These are phyloP conservation scores for Anoplopoma fimbria DNA, from an alignment of 2,113 vertebrate species.

Conservation along the genomic window DNA sequence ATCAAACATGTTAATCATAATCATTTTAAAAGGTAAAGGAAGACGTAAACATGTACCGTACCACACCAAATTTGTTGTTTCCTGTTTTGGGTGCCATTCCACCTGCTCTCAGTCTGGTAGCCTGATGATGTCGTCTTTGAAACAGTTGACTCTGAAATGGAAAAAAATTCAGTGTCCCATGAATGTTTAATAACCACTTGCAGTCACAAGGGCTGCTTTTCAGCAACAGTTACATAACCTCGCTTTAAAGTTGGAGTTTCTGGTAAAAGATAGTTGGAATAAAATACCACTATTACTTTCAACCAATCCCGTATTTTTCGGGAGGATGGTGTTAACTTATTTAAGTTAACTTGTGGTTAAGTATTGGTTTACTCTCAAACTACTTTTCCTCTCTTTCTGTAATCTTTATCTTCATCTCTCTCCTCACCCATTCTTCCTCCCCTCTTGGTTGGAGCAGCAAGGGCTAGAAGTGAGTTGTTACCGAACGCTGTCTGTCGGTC, in stretches of 20 bases:
- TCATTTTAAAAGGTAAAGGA: background rate
- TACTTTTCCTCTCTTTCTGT: constrained; percentile 19
- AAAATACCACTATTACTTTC: background rate
- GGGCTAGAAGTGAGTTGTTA: constrained; percentile 96
- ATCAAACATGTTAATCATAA: background rate
- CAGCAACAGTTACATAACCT: background rate
- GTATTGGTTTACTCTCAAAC: too few species aligned
- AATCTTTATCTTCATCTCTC: constrained; percentile 15
- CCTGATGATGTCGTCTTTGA: background rate
- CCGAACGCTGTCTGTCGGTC: constrained; percentile 18
- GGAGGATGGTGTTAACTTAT: background rate
- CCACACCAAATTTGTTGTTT: background rate
- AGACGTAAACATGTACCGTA: background rate
- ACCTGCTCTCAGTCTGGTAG: background rate
- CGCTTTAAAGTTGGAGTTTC: constrained; percentile 16
- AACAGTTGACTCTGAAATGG: background rate
- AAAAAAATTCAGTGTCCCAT: background rate
- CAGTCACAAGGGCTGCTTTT: background rate
- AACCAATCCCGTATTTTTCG: background rate
- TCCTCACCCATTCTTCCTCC: constrained; percentile 22
- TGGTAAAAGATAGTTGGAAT: background rate
- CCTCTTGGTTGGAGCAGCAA: constrained; percentile 91
- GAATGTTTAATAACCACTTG: background rate
- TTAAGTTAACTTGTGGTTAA: too few species aligned
- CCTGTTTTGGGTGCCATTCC: too few species aligned